Conservation (phyloP, 2,888 invertebrate genomes). For the Silvanus unidentatus region DNA sequence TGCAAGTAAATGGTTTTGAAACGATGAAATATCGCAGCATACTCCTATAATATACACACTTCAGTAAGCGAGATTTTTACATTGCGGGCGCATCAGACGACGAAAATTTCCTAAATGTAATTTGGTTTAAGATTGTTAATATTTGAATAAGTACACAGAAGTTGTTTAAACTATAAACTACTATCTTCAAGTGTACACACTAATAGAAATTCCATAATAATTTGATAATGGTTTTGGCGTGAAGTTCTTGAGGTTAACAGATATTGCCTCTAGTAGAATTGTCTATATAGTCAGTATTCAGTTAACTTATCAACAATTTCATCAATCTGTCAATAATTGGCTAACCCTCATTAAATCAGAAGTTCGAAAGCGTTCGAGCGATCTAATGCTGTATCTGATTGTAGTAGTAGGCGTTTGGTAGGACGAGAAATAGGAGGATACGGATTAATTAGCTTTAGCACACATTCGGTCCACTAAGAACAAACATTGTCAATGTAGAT, state of each 20-base stretch:
- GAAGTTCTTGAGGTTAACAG: conserved; percentile 1
- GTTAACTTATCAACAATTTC: conserved; percentile 24
- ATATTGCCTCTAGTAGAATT: conserved; percentile 4
- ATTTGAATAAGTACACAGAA: no score
- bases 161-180: background rate
- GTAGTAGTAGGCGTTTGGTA: conserved; percentile 16
- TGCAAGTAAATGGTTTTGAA: no score
- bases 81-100: no score
- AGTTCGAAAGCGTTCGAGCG: conserved; percentile 25
- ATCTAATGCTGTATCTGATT: conserved; percentile 33
- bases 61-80: no score
- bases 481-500: conserved; percentile 20
- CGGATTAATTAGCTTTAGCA: conserved; percentile 32
- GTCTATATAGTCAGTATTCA: conserved; percentile 7
- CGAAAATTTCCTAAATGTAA: no score
- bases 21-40: no score
- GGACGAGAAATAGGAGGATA: conserved; percentile 21
- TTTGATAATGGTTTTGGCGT: conserved; percentile 2
- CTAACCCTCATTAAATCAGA: conserved; percentile 33
- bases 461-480: conserved; percentile 23
- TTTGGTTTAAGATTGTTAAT: no score
- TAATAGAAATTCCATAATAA: background rate
- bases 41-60: no score
- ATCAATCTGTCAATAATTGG: conserved; percentile 31
- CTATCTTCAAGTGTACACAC: background rate